A percentile compares a stretch with the other conserved stretches of the same genome.
These are phyloP conservation scores for Neuroterus valhalla DNA, from an alignment of 1,140 invertebrate species.

Conservation along the genomic window DNA sequence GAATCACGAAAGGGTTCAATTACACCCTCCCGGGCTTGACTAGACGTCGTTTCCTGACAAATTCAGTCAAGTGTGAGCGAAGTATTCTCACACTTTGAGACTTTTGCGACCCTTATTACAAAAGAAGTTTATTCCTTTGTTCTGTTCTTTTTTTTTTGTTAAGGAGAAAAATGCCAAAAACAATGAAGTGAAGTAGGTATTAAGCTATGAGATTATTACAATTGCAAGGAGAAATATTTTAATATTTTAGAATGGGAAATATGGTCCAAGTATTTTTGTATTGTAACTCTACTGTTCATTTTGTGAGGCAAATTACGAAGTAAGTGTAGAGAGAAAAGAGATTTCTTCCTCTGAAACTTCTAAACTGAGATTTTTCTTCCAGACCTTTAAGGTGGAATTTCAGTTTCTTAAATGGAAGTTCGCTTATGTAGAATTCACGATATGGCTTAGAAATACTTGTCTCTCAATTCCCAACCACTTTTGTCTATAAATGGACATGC, in stretches of 20 bases:
- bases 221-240: neutral
- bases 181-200: neutral
- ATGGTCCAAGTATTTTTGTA: neutral
- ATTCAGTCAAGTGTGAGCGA: constrained; percentile 1
- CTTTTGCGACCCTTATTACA: neutral
- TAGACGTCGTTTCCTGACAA: constrained; percentile 12
- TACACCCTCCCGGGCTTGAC: constrained; percentile 7
- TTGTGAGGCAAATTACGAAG: neutral
- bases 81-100: neutral
- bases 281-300: neutral
- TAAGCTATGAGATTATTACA: neutral
- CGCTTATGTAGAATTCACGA: constrained; percentile 17
- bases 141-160: neutral
- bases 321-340: neutral
- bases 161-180: neutral
- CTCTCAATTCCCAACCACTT: neutral
- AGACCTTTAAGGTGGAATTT: neutral
- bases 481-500: neutral
- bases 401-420: neutral
- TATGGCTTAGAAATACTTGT: neutral
- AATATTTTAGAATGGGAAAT: neutral
- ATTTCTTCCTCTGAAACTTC: neutral
- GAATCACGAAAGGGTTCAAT: constrained; percentile 7
- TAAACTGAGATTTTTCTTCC: neutral
- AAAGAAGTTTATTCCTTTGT: constrained; percentile 9